Percentiles rank a stretch among this genome's conserved stretches.
phyloP scores from a whole-genome alignment of 2,113 vertebrate species.

The Euleptes europaea region DNA sequence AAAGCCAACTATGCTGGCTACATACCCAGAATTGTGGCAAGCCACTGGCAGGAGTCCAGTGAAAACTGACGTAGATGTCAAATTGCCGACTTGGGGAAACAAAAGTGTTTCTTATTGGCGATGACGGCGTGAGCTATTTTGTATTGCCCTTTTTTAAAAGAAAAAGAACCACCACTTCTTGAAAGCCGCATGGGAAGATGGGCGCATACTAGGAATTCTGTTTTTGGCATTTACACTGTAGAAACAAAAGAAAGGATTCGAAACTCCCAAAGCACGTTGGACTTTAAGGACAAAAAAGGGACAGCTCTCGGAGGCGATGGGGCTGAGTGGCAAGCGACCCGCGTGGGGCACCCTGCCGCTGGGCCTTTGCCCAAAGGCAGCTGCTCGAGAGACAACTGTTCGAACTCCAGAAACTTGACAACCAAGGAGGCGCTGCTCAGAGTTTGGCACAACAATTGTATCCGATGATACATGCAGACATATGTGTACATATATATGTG shows the following conservation, averaged over 20 bases:
- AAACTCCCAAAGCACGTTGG: constrained; percentile 23
- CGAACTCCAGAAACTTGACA: constrained; percentile 77
- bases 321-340: constrained; percentile 82
- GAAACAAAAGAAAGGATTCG: constrained; percentile 55
- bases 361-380: constrained; percentile 83
- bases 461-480: constrained; percentile 58
- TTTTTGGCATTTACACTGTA: constrained; percentile 61
- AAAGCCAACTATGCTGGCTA: neutral
- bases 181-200: constrained; percentile 38
- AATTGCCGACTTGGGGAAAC: neutral
- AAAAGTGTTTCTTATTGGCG: constrained; percentile 11
- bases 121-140: constrained; percentile 45
- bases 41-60: constrained; percentile 40
- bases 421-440: constrained; percentile 78
- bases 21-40: constrained; percentile 31
- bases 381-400: constrained; percentile 93
- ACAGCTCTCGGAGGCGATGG: constrained; percentile 60
- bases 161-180: constrained; percentile 54
- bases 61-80: neutral
- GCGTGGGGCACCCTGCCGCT: constrained; percentile 84
- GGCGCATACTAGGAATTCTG: constrained; percentile 58
- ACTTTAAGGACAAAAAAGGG: constrained; percentile 41
- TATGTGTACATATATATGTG: constrained; percentile 39
- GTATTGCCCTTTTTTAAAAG: constrained; percentile 62
- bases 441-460: constrained; percentile 72